Evolutionary conservation across 2,888 invertebrate genomes (phyloP).

Genomic region (Danaus chrysippus): DNA sequence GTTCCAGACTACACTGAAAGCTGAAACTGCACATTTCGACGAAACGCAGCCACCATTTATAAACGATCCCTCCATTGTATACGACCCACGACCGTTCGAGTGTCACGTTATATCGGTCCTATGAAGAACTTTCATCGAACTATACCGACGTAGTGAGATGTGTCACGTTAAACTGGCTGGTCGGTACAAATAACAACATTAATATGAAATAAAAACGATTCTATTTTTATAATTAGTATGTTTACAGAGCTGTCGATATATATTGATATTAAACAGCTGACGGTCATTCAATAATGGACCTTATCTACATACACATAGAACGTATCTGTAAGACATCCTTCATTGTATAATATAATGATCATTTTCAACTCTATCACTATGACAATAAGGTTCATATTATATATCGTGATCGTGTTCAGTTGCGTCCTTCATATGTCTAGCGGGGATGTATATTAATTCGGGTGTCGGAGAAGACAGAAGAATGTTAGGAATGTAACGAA

Average conservation of each 20-base stretch:
- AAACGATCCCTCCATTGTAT: constrained; percentile 26
- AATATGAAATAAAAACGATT: neutral
- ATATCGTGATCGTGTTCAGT: too few species aligned
- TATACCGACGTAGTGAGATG: neutral
- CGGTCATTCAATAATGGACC: too few species aligned
- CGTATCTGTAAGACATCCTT: too few species aligned
- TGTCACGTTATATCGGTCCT: constrained; percentile 7
- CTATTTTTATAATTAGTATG: neutral
- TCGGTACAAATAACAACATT: neutral
- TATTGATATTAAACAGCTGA: too few species aligned
- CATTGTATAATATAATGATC: too few species aligned
- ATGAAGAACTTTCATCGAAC: constrained; percentile 14
- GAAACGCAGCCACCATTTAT: constrained; percentile 30
- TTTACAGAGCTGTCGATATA: neutral
- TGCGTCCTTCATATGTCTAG: too few species aligned
- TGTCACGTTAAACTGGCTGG: constrained; percentile 15
- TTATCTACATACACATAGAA: too few species aligned
- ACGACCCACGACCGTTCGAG: neutral
- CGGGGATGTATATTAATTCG: too few species aligned
- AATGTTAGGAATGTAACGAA: too few species aligned
- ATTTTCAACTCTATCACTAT: too few species aligned
- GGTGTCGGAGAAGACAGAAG: too few species aligned
- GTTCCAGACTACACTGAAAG: constrained; percentile 48
- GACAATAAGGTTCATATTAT: too few species aligned
- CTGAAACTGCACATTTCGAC: constrained; percentile 41